Evolutionary conservation across 1,140 invertebrate species (phyloP).

Genomic region (Berghia stephanieae): DNA sequence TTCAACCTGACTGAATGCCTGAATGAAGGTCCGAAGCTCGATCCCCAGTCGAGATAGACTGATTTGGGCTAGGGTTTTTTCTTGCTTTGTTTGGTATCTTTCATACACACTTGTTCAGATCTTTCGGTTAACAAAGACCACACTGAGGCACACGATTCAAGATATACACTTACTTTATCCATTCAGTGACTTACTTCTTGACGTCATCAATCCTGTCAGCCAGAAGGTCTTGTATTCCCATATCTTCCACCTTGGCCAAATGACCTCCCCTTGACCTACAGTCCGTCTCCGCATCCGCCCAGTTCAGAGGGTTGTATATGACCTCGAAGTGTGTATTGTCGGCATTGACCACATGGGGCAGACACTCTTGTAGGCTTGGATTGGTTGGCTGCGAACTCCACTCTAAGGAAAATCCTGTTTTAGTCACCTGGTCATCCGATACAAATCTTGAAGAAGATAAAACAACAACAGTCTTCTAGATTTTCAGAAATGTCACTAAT

Average conservation of each 20-base stretch:
- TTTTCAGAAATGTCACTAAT: background rate
- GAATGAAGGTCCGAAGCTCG: no score
- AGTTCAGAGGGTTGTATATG: slow-evolving; percentile 70
- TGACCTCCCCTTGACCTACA: slow-evolving; percentile 74
- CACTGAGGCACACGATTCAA: background rate
- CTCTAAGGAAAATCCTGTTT: slow-evolving; percentile 37
- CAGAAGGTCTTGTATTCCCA: slow-evolving; percentile 69
- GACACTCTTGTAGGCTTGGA: background rate
- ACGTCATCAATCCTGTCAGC: background rate
- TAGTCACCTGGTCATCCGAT: slow-evolving; percentile 29
- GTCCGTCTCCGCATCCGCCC: slow-evolving; percentile 75
- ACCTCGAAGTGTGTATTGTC: slow-evolving; percentile 74
- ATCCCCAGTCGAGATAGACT: no score
- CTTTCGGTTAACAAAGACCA: background rate
- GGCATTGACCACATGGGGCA: slow-evolving; percentile 69
- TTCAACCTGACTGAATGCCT: no score
- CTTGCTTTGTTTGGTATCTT: background rate
- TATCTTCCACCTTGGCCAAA: slow-evolving; percentile 73
- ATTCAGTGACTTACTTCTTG: background rate
- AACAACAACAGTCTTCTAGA: background rate
- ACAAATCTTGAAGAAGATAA: slow-evolving; percentile 39
- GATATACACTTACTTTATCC: background rate
- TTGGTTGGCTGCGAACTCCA: slow-evolving; percentile 38
- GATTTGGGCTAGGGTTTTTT: no score
- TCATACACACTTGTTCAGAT: background rate